These are phyloP conservation scores for Cloeon dipterum DNA, from an alignment of 2,888 invertebrate species.

Conservation along the genomic window DNA sequence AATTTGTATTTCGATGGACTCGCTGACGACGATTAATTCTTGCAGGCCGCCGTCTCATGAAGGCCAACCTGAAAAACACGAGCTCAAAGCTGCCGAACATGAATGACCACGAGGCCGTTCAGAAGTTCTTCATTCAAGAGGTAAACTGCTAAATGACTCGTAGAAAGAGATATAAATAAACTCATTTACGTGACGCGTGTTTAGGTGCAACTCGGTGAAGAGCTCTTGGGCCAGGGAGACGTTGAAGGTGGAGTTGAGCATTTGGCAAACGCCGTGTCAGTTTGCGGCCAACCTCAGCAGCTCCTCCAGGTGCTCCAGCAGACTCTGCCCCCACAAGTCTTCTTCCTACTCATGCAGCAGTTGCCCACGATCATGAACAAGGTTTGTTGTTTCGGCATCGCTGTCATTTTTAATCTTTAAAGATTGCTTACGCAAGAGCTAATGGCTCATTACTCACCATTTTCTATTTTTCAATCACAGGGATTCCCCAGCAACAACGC, in stretches of 20 bases:
- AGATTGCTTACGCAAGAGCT: no score
- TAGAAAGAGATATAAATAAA: neutral
- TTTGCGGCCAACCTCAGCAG: constrained; percentile 87
- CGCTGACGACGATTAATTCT: constrained; percentile 5
- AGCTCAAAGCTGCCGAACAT: constrained; percentile 48
- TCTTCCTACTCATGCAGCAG: constrained; percentile 66
- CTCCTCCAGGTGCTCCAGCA: constrained; percentile 76
- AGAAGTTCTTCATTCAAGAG: constrained; percentile 60
- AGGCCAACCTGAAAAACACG: constrained; percentile 7
- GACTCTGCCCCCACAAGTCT: constrained; percentile 86
- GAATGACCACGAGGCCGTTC: constrained; percentile 81
- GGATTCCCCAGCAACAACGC: neutral
- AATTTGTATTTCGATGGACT: constrained; percentile 4
- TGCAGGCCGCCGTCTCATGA: constrained; percentile 21
- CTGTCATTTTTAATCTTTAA: no score
- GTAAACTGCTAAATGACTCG: constrained; percentile 12
- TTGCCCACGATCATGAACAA: constrained; percentile 24
- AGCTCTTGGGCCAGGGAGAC: constrained; percentile 64
- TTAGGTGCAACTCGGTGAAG: constrained; percentile 85
- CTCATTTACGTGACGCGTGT: neutral
- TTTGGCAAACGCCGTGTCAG: constrained; percentile 88
- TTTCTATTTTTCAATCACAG: neutral
- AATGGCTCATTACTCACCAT: neutral
- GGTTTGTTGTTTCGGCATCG: no score
- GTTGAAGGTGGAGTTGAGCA: constrained; percentile 84